Base-by-base conservation (phyloP, 2,797 vertebrate species). In the Enteromius mattozi region DNA sequence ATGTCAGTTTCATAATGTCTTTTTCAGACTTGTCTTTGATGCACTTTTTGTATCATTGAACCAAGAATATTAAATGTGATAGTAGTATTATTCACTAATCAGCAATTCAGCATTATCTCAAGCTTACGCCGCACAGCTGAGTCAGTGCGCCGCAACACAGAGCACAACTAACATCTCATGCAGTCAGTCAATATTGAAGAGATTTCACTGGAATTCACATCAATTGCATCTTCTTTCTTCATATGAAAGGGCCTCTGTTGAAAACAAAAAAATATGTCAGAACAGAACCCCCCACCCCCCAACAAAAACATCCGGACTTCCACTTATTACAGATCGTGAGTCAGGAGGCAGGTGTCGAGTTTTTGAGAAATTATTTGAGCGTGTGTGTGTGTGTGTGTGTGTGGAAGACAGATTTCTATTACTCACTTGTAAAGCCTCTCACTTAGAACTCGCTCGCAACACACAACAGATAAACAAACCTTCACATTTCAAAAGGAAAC, bases 321-420 rank as follows among this genome's bases (percentile, higher is more conserved):
- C 74, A 80, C 65, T 83, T 88, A 84, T 81, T 78, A 86, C 47
- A 84, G 72, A 72, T 81, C 59, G 74, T 72, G 40, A 78, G 79
- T 72, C 92, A 93, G 90, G 89, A 92, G 93, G 91, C 93, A 94
- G 94, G 92, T 94, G 93, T 94, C 89, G 90, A 92, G 89, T 92
- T 93, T 92, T 90, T 89, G 87, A 91, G 88, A 87, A 84, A 89
- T 85, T 82, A 88, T 92, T 92, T 93, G 91, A 93, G 92, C 51
- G 1, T 89, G 68, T n/a, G 54, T 45, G 59, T 68, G 76, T 24
- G 63, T 68, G 83, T 80, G 89, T 68, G 76, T 24, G 63, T 68
- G 83, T 80, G 89, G 89, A 87, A 91, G 90, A 92, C 89, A 89
- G 90, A 92, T 90, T 91, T 89, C 90, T 72, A 77, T 68, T 61